These are phyloP conservation scores for Linurgus olivaceus DNA, from an alignment of 2,797 vertebrate genomes.

Conservation along the genomic window DNA sequence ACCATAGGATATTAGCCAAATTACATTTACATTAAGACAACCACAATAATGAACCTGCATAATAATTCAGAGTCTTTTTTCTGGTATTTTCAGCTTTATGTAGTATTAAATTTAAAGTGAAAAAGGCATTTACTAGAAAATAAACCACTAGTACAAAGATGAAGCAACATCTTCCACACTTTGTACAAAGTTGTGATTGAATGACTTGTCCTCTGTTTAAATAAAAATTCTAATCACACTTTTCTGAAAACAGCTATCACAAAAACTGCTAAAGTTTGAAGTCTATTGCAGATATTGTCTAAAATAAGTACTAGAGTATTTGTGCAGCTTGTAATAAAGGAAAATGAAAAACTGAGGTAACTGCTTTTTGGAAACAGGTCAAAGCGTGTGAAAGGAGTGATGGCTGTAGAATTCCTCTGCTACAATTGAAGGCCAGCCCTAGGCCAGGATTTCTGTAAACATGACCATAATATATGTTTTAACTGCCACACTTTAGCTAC, in stretches of 20 bases:
- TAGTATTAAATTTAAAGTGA: background rate
- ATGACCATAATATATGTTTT: background rate
- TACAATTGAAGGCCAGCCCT: background rate
- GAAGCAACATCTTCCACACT: background rate
- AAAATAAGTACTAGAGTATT: background rate
- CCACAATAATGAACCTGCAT: background rate
- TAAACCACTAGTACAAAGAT: background rate
- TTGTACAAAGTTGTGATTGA: background rate
- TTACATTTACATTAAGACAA: background rate
- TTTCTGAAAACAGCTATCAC: background rate
- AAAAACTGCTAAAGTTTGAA: background rate
- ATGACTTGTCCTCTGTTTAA: background rate
- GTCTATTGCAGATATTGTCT: background rate
- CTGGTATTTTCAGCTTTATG: background rate
- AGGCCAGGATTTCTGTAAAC: background rate
- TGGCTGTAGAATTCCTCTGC: background rate
- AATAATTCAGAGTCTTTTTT: background rate
- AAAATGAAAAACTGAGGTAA: constrained; percentile 12
- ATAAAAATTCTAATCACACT: background rate
- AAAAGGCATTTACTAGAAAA: background rate
- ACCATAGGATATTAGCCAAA: background rate
- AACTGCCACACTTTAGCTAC: background rate
- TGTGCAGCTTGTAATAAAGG: background rate
- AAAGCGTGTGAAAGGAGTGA: background rate
- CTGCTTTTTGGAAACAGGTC: background rate